A percentile compares a stretch with the other conserved stretches of the same genome.
These are phyloP conservation scores for Megalurothrips usitatus DNA, from an alignment of 2,888 invertebrate species.

Conservation along the genomic window DNA sequence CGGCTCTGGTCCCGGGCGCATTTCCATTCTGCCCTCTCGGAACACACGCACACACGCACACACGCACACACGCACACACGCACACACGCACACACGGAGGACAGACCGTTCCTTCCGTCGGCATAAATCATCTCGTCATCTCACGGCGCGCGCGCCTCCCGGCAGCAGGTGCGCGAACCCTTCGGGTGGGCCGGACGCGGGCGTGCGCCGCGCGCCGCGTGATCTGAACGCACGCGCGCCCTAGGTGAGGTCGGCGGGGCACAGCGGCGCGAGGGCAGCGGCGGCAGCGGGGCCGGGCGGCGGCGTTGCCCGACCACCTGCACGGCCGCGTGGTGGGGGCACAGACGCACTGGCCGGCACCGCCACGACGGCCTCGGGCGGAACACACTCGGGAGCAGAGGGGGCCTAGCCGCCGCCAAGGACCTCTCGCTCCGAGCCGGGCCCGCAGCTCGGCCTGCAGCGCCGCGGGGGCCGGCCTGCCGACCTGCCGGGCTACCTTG, in stretches of 20 bases:
- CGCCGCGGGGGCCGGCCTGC: neutral
- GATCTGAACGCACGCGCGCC: no score
- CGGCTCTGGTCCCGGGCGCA: no score
- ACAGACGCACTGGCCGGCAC: neutral
- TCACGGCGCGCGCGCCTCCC: neutral
- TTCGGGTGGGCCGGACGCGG: neutral
- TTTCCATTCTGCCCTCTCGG: no score
- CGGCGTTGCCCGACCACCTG: constrained; percentile 13
- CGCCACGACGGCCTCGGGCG: no score
- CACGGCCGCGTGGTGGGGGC: neutral
- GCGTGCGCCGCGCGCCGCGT: neutral
- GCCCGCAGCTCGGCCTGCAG: no score
- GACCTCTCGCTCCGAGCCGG: neutral
- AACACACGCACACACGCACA: neutral
- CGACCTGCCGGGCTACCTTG: neutral
- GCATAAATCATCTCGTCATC: neutral
- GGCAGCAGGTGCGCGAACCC: neutral
- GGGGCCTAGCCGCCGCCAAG: neutral
- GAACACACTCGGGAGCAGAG: neutral
- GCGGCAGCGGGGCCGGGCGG: neutral
- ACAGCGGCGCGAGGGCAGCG: no score
- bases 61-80: neutral
- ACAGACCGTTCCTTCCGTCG: neutral
- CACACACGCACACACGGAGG: neutral
- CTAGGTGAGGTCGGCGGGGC: no score